Evolutionary conservation across 2,113 vertebrate genomes (phyloP), one percentile per base, ranked within the genome.

Genomic region (Pteropus alecto): DNA sequence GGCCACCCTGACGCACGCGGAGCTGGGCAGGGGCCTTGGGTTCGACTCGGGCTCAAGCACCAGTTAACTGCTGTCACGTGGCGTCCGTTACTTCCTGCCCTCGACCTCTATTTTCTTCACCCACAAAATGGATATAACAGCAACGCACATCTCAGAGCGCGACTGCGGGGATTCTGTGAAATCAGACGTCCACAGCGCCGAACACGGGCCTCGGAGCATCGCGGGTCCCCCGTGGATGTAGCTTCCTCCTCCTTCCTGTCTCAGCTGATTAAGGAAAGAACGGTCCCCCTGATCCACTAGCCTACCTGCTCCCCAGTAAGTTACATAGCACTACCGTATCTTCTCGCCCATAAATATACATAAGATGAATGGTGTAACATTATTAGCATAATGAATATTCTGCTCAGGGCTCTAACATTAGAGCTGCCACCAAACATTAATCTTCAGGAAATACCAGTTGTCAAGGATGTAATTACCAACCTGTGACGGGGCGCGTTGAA

Each of bases 361-460:
- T 60, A 60, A 30, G 78, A 67, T 5, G 28, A 46, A 58, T 41
- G 71, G 38, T 82, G 48, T n/a, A 8, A 58, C 46, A 18, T 60
- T 76, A 87, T 87, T 93, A 85, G 58, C 96, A 81, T 96, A 84
- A 93, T 93, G 87, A 93, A 93, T 94, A 90, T 95, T 94, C 96
- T 96, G 82, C 92, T 71, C 51, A 65, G 22, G 71, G 35, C 51
- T 81, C 43, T 79, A 84, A 95, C 81, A 35, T 93, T 90, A 79
- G 90, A 96, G 38, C 87, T 92, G 87, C 88, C 60, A 38, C 60
- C 95, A 81, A 95, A 94, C 96, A 76, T 81, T 58, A 93, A 85
- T 88, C 96, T 82, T 46, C 11, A 5, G 85, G 63, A 93, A 92
- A 81, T 38, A 93, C 33, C 77, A 60, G 41, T 81, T 76, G 85